Percentiles rank a stretch among this genome's conserved stretches.
Evolutionary conservation across 2,888 invertebrate species (phyloP).

Genomic region (Agriotes lineatus): DNA sequence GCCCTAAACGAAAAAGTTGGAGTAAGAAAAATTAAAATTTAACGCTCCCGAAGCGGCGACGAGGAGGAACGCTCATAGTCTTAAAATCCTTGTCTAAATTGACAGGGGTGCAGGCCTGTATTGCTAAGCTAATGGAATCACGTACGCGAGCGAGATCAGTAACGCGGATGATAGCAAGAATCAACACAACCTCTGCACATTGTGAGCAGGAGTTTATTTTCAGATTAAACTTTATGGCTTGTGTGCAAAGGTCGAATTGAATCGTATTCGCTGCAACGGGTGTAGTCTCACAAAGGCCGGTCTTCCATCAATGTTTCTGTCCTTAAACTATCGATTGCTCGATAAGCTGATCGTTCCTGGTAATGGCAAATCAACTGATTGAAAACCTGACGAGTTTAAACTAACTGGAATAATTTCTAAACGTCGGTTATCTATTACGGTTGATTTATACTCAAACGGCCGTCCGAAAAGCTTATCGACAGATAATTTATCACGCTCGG

Average conservation of each 20-base stretch:
- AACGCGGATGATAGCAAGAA: conserved; percentile 46
- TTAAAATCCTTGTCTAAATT: conserved; percentile 40
- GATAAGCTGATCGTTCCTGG: conserved; percentile 3
- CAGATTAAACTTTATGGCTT: conserved; percentile 48
- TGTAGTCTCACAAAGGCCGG: conserved; percentile 24
- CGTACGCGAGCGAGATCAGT: conserved; percentile 49
- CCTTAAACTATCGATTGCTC: conserved; percentile 14
- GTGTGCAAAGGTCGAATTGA: conserved; percentile 37
- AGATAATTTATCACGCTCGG: no score
- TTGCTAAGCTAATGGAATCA: conserved; percentile 52
- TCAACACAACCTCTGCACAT: conserved; percentile 37
- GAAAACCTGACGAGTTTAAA: conserved; percentile 10
- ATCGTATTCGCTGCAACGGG: conserved; percentile 25
- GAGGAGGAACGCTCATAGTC: conserved; percentile 15
- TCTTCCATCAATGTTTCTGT: conserved; percentile 23
- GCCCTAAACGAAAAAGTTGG: conserved; percentile 17
- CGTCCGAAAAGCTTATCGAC: background rate
- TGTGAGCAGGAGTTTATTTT: conserved; percentile 47
- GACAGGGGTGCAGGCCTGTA: conserved; percentile 44
- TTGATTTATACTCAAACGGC: background rate
- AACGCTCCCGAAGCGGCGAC: background rate
- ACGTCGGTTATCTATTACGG: background rate
- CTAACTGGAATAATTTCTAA: conserved; percentile 19
- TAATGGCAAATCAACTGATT: conserved; percentile 15
- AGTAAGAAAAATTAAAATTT: conserved; percentile 28